Conservation (phyloP, 2,888 invertebrate species). For the Tortrix viridana region DNA sequence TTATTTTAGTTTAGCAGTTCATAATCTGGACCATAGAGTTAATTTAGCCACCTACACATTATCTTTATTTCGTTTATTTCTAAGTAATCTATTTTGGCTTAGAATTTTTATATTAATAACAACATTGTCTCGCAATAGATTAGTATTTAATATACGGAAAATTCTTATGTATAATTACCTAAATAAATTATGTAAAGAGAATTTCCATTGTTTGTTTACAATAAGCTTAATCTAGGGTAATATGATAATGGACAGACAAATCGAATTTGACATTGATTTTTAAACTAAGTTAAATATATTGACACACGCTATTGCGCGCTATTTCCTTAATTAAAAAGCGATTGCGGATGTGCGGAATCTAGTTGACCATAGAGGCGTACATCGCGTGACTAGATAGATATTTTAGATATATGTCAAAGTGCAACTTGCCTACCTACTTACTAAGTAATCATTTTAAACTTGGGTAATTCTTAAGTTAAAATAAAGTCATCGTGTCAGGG, state of each 20-base stretch:
- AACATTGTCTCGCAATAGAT: constrained; percentile 50
- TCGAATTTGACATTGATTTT: constrained; percentile 36
- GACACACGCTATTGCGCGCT: constrained; percentile 35
- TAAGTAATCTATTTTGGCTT: constrained; percentile 66
- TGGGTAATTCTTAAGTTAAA: no score
- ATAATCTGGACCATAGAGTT: constrained; percentile 57
- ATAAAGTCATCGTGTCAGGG: no score
- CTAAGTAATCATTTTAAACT: not conserved
- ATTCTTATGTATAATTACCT: constrained; percentile 69
- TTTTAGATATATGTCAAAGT: not conserved
- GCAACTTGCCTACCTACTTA: constrained; percentile 8
- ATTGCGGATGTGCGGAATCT: constrained; percentile 51
- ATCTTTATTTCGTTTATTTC: constrained; percentile 47
- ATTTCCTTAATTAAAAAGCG: constrained; percentile 57
- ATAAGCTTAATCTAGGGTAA: constrained; percentile 42
- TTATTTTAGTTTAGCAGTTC: constrained; percentile 57
- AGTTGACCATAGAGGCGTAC: not conserved
- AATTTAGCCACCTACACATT: constrained; percentile 57
- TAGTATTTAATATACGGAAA: constrained; percentile 60
- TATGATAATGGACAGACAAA: constrained; percentile 48
- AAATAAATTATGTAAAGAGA: constrained; percentile 75
- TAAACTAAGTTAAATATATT: constrained; percentile 29
- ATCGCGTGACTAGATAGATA: constrained; percentile 35
- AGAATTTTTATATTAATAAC: constrained; percentile 52
- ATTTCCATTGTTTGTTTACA: constrained; percentile 66